These are phyloP conservation scores for Dasypolia templi DNA, from an alignment of 2,888 invertebrate species.

Conservation along the genomic window DNA sequence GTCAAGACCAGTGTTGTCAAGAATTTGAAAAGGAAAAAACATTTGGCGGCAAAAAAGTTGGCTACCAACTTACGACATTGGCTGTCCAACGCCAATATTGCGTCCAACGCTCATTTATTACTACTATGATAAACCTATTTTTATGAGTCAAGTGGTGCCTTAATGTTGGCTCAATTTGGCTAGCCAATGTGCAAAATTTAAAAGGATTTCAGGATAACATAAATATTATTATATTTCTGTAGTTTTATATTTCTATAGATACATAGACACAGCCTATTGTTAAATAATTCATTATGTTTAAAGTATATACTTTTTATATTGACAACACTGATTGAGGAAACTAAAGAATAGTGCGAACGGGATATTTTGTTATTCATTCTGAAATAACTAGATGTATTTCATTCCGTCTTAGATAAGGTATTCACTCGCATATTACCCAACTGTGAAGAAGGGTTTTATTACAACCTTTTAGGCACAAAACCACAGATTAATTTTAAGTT, in stretches of 20 bases:
- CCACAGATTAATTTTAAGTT: constrained; percentile 30
- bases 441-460: constrained; percentile 1
- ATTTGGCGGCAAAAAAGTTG: constrained; percentile 1
- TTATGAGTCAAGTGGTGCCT: constrained; percentile 26
- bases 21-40: constrained; percentile 12
- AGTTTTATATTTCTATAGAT: constrained; percentile 42
- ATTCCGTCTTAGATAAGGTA: constrained; percentile 18
- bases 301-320: constrained; percentile 20
- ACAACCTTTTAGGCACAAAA: constrained; percentile 23
- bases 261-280: constrained; percentile 59
- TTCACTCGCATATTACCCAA: constrained; percentile 39
- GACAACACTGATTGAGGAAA: constrained; percentile 59
- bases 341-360: constrained; percentile 39
- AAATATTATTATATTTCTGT: constrained; percentile 32
- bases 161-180: constrained; percentile 12
- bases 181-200: constrained; percentile 4
- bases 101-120: constrained; percentile 26
- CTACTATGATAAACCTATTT: constrained; percentile 52
- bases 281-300: constrained; percentile 13
- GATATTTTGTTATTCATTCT: constrained; percentile 45
- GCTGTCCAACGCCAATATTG: constrained; percentile 32
- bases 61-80: constrained; percentile 18
- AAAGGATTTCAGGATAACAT: constrained; percentile 10
- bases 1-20: constrained; percentile 63
- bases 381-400: constrained; percentile 34